Conservation (phyloP, 2,888 invertebrate genomes). For the Gonocerus acuteangulatus region DNA sequence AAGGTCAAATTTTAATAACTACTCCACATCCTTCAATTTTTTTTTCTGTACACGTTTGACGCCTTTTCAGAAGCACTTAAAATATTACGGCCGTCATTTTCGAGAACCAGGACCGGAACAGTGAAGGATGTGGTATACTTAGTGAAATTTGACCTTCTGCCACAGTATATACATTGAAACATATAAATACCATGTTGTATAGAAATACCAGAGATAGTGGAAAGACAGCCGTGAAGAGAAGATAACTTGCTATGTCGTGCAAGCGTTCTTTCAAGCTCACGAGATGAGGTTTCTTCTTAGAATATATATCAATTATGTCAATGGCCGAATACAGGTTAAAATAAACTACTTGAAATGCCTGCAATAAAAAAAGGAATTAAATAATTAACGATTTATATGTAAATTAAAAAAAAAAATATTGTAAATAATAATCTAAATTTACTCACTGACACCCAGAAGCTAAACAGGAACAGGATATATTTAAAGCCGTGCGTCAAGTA, state of each 20-base stretch:
- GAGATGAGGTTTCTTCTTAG: slow-evolving; percentile 8
- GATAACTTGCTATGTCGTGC: slow-evolving; percentile 26
- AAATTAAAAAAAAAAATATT: neutral
- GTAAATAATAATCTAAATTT: neutral
- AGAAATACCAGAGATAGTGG: slow-evolving; percentile 35
- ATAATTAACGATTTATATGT: neutral
- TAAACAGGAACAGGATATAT: slow-evolving; percentile 26
- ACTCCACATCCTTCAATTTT: too few relatives aligned
- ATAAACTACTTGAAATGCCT: slow-evolving; percentile 21
- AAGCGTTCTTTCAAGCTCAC: slow-evolving; percentile 3
- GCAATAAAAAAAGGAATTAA: neutral
- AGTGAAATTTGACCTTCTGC: too few relatives aligned
- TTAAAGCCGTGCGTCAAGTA: slow-evolving; percentile 29
- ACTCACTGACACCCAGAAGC: slow-evolving; percentile 34
- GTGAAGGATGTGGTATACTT: too few relatives aligned
- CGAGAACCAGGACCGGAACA: too few relatives aligned
- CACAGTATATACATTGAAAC: too few relatives aligned
- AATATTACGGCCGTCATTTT: too few relatives aligned
- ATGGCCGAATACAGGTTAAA: slow-evolving; percentile 22
- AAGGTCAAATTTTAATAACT: too few relatives aligned
- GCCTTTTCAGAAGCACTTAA: too few relatives aligned
- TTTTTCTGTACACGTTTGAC: too few relatives aligned
- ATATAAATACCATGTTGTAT: too few relatives aligned
- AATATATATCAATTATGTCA: slow-evolving; percentile 17
- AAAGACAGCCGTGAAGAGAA: slow-evolving; percentile 32